A percentile compares a stretch with the other conserved stretches of the same genome.
These are phyloP conservation scores for Drosophila mercatorum DNA, from an alignment of 2,888 invertebrate genomes.

Conservation along the genomic window DNA sequence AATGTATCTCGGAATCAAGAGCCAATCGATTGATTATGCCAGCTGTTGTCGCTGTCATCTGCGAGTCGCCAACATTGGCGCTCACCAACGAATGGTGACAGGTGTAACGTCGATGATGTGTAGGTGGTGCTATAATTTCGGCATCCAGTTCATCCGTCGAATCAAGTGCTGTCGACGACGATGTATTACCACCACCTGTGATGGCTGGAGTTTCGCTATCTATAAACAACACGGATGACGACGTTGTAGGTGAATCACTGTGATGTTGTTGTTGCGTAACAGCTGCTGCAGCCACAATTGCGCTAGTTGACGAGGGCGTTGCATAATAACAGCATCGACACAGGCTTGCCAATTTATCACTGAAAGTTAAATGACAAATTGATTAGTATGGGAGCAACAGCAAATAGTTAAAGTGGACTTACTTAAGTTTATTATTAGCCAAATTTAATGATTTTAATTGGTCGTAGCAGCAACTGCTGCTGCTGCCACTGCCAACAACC, in stretches of 20 bases:
- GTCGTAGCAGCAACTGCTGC: conserved; percentile 80
- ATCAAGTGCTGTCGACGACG: conserved; percentile 85
- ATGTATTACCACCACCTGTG: conserved; percentile 61
- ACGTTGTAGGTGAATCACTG: conserved; percentile 85
- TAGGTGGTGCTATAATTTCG: conserved; percentile 76
- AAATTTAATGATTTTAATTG: conserved; percentile 81
- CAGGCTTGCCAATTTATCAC: conserved; percentile 83
- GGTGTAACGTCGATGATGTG: conserved; percentile 80
- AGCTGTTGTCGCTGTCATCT: conserved; percentile 83
- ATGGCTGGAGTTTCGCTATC: conserved; percentile 86
- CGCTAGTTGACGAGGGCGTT: conserved; percentile 63
- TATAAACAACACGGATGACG: conserved; percentile 85
- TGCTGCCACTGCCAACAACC: conserved; percentile 62
- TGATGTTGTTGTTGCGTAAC: conserved; percentile 66
- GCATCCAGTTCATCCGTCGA: conserved; percentile 87
- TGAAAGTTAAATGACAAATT: conserved; percentile 31
- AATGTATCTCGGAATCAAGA: conserved; percentile 85
- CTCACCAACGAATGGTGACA: conserved; percentile 82
- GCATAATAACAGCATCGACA: conserved; percentile 84
- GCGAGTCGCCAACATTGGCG: conserved; percentile 78
- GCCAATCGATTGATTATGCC: conserved; percentile 86
- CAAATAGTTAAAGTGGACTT: conserved; percentile 21
- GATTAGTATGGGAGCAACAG: neutral
- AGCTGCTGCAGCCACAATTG: conserved; percentile 63
- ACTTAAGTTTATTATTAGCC: conserved; percentile 76